A percentile compares a stretch with the other conserved stretches of the same genome.
Conservation (phyloP, 2,888 invertebrate species). For the Drosophila eohydei region DNA sequence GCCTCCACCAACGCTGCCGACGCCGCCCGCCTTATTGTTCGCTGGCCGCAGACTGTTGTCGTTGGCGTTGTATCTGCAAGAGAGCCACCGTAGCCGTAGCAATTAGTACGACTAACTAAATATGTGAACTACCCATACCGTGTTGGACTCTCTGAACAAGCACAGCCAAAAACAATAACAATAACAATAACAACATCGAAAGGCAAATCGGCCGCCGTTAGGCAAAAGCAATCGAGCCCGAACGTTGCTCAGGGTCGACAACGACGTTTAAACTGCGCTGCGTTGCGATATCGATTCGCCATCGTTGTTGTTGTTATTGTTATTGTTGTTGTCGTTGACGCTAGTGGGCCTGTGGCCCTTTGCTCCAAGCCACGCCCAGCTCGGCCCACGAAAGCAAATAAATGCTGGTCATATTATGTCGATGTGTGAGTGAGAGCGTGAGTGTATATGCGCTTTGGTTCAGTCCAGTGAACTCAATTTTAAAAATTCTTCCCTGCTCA, state of each 20-base stretch:
- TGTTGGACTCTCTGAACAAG: conserved; percentile 6
- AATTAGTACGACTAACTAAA: conserved; percentile 34
- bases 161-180: conserved; percentile 13
- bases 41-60: conserved; percentile 77
- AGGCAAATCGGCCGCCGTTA: conserved; percentile 20
- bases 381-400: conserved; percentile 35
- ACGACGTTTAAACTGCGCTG: conserved; percentile 19
- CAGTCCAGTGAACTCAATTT: conserved; percentile 64
- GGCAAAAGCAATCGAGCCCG: conserved; percentile 45
- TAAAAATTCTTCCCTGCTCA: conserved; percentile 44
- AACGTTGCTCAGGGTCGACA: conserved; percentile 60
- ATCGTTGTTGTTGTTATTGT: conserved; percentile 18
- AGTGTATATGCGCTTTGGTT: conserved; percentile 39
- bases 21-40: conserved; percentile 84
- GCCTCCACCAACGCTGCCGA: conserved; percentile 25
- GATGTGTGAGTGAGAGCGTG: conserved; percentile 1
- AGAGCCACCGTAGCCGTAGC: conserved; percentile 18
- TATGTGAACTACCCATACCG: neutral
- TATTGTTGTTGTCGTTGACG: conserved; percentile 16
- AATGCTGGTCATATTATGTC: conserved; percentile 31
- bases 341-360: conserved; percentile 12
- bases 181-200: neutral
- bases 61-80: conserved; percentile 78
- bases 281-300: conserved; percentile 59
- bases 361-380: conserved; percentile 47